These are phyloP conservation scores for Agrilus mali DNA, from an alignment of 2,888 invertebrate species.

Conservation along the genomic window DNA sequence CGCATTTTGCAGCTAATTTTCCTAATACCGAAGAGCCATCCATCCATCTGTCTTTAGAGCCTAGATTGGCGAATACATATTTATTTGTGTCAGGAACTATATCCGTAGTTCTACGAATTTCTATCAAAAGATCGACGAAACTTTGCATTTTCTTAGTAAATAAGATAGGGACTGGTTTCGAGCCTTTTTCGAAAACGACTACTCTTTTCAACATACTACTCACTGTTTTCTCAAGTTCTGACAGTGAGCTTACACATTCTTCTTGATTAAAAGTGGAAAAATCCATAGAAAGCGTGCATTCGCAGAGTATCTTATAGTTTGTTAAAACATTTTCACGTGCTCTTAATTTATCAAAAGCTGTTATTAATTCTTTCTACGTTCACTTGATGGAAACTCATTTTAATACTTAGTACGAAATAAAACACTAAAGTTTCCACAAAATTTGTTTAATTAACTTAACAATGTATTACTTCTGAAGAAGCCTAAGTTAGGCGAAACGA, in stretches of 20 bases:
- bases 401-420: too few relatives aligned
- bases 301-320: too few relatives aligned
- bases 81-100: conserved; percentile 7
- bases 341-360: too few relatives aligned
- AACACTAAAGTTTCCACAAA: too few relatives aligned
- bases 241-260: conserved; percentile 5
- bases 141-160: conserved; percentile 9
- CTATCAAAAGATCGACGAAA: conserved; percentile 5
- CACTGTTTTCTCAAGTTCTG: conserved; percentile 6
- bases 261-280: conserved; percentile 4
- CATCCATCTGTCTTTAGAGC: conserved; percentile 6
- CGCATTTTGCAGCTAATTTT: conserved; percentile 8
- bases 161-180: conserved; percentile 8
- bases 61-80: conserved; percentile 10
- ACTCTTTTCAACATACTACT: conserved; percentile 5
- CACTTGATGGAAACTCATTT: too few relatives aligned
- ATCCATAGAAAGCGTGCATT: background rate
- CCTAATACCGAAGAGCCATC: conserved; percentile 4
- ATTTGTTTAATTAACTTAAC: too few relatives aligned
- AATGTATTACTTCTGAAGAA: too few relatives aligned
- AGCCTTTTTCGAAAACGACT: conserved; percentile 8
- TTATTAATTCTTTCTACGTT: too few relatives aligned
- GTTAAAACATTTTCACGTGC: too few relatives aligned
- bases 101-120: conserved; percentile 3
- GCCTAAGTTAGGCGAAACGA: too few relatives aligned